These are phyloP conservation scores for Parambassis ranga DNA, from an alignment of 2,797 vertebrate genomes.

Conservation along the genomic window DNA sequence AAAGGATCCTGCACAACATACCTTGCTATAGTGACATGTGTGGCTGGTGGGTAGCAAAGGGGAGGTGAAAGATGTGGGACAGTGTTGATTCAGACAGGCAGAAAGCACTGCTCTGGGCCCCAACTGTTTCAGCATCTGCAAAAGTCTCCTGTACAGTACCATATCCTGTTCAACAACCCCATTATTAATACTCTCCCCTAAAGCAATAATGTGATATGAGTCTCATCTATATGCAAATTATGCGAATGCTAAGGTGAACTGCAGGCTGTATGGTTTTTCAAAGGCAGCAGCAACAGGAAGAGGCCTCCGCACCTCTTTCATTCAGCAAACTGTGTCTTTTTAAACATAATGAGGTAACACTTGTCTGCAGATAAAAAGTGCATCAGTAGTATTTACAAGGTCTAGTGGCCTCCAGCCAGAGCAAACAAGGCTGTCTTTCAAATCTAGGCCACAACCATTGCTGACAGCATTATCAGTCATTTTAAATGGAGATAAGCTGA, in stretches of 20 bases:
- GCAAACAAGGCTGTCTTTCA: conserved; percentile 62
- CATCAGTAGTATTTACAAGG: conserved; percentile 58
- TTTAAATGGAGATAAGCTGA: conserved; percentile 75
- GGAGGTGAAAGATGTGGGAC: neutral
- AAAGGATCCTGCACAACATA: neutral
- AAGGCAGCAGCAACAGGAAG: conserved; percentile 33
- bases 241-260: conserved; percentile 37
- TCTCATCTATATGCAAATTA: conserved; percentile 72
- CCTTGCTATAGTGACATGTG: too few species aligned
- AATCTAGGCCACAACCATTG: conserved; percentile 69
- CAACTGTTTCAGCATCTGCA: conserved; percentile 30
- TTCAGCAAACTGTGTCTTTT: conserved; percentile 45
- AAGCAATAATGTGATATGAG: conserved; percentile 49
- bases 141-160: conserved; percentile 4
- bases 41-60: neutral
- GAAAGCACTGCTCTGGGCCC: neutral
- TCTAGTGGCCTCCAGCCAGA: conserved; percentile 49
- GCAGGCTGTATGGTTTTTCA: conserved; percentile 13
- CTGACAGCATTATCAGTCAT: conserved; percentile 71
- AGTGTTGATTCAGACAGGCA: neutral
- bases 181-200: conserved; percentile 50
- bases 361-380: conserved; percentile 48
- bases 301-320: conserved; percentile 29
- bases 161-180: conserved; percentile 49
- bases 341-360: conserved; percentile 53